A percentile compares a stretch with the other conserved stretches of the same genome.
phyloP scores from a whole-genome alignment of 1,140 invertebrate genomes.

The Wiebesia pumilae region DNA sequence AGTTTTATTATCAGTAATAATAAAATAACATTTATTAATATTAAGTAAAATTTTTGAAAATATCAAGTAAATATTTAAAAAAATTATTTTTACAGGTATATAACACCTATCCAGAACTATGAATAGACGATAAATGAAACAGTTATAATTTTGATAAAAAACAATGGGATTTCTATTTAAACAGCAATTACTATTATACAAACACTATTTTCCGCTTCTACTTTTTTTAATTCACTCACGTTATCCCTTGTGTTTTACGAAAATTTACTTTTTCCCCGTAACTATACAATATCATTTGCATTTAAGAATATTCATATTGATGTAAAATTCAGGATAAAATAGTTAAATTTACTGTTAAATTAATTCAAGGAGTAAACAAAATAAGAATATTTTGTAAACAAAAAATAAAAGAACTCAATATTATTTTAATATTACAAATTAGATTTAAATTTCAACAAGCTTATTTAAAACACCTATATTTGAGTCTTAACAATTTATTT shows the following conservation, averaged over 20 bases:
- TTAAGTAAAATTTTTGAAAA: background rate
- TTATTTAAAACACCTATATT: too few species aligned
- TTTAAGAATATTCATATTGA: background rate
- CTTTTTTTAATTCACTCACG: background rate
- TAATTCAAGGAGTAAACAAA: background rate
- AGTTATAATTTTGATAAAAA: conserved; percentile 1
- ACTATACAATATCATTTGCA: conserved; percentile 4
- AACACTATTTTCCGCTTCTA: background rate
- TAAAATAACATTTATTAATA: background rate
- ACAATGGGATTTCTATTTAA: conserved; percentile 4
- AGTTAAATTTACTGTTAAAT: background rate
- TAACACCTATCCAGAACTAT: background rate
- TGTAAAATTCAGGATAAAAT: background rate
- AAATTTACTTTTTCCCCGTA: background rate
- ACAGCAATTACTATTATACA: conserved; percentile 22
- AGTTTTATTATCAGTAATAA: too few species aligned
- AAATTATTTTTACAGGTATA: background rate
- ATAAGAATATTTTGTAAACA: background rate
- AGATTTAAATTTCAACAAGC: background rate
- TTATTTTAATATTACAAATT: background rate
- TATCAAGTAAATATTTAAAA: background rate
- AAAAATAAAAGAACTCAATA: background rate
- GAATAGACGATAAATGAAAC: background rate
- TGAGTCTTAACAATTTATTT: too few species aligned
- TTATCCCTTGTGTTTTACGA: background rate